These are phyloP conservation scores for Artemisiospiza belli DNA, from an alignment of 2,113 vertebrate species.

Conservation along the genomic window DNA sequence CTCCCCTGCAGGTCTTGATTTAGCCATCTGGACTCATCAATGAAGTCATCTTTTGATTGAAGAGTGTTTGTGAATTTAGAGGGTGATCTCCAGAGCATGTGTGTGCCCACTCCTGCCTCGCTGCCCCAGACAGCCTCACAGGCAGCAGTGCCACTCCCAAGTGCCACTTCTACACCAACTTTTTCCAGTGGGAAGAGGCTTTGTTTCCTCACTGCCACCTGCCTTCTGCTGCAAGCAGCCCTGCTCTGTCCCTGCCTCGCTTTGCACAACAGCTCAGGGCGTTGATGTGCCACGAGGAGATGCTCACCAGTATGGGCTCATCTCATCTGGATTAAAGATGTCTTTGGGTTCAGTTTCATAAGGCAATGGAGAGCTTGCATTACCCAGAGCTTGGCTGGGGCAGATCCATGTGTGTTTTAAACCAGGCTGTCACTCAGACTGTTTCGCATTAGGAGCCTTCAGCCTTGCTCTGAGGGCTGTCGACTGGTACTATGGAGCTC, in stretches of 20 bases:
- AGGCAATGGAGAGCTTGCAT: constrained; percentile 38
- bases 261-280: neutral
- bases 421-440: constrained; percentile 47
- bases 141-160: neutral
- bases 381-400: constrained; percentile 22
- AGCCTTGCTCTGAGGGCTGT: neutral
- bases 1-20: neutral
- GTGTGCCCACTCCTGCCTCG: accelerated
- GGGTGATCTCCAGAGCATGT: neutral
- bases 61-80: neutral
- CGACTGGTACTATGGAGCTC: constrained; percentile 2
- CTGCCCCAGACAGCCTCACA: neutral
- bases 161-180: accelerated
- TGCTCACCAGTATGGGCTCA: neutral
- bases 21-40: accelerated
- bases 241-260: neutral
- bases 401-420: constrained; percentile 22
- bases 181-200: neutral
- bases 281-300: neutral
- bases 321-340: constrained; percentile 68
- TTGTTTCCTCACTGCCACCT: neutral
- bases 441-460: neutral
- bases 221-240: neutral
- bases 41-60: neutral
- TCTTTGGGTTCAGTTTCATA: constrained; percentile 35